A percentile compares a stretch with the other conserved stretches of the same genome.
phyloP scores from a whole-genome alignment of 1,140 invertebrate species.

The Dreissena rostriformis region DNA sequence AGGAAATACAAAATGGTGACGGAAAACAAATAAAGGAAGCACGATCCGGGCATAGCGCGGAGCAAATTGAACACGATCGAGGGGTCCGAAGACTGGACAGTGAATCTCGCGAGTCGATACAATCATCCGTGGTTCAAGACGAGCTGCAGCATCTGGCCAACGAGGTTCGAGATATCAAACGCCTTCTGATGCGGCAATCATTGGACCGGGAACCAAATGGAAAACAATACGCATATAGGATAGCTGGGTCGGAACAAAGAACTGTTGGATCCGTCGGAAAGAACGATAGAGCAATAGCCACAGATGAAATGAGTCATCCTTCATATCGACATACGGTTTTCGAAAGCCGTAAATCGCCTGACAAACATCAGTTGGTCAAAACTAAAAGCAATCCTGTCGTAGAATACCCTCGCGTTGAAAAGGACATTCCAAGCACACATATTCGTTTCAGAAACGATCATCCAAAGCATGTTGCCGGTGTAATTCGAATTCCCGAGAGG shows the following conservation, averaged over 20 bases:
- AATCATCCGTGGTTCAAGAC: constrained; percentile 21
- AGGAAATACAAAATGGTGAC: no score
- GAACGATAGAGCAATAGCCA: neutral
- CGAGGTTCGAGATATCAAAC: constrained; percentile 46
- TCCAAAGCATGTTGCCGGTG: neutral
- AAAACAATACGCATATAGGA: constrained; percentile 32
- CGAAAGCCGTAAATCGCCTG: neutral
- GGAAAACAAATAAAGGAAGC: no score
- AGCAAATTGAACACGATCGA: no score
- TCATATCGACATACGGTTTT: neutral
- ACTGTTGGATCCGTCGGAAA: neutral
- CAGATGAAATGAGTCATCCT: neutral
- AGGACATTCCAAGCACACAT: neutral
- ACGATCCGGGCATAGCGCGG: no score
- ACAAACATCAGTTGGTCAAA: neutral
- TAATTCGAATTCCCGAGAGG: neutral
- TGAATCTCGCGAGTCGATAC: constrained; percentile 5
- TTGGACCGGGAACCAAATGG: neutral
- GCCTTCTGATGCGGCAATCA: neutral
- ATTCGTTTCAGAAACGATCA: neutral
- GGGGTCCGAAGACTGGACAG: neutral
- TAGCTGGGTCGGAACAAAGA: neutral
- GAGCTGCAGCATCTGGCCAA: constrained; percentile 25
- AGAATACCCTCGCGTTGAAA: neutral
- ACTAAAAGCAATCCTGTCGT: neutral